These are phyloP conservation scores for Perodicticus potto DNA, from an alignment of 2,797 vertebrate species.

Conservation along the genomic window DNA sequence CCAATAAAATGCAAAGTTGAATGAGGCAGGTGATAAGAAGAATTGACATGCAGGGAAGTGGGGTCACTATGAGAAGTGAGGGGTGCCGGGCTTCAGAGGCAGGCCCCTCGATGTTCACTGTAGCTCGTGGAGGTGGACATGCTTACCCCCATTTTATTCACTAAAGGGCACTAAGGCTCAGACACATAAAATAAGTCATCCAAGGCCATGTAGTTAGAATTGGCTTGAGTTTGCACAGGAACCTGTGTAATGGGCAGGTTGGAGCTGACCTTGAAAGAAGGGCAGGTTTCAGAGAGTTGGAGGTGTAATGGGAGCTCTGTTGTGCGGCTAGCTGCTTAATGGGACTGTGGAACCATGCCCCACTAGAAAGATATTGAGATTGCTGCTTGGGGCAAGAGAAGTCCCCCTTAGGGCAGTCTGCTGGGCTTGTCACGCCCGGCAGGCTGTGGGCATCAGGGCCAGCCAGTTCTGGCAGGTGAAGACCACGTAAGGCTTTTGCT, in stretches of 20 bases:
- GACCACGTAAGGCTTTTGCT: constrained; percentile 6
- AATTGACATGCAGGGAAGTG: background rate
- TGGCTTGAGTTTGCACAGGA: background rate
- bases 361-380: background rate
- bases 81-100: background rate
- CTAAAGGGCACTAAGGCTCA: background rate
- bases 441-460: background rate
- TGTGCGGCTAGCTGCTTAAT: background rate
- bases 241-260: background rate
- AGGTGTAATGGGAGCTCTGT: background rate
- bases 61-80: background rate
- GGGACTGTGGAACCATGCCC: background rate
- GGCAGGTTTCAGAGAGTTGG: background rate
- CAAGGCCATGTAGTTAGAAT: background rate
- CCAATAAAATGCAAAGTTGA: background rate
- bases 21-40: background rate
- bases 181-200: background rate
- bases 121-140: background rate
- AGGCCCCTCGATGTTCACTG: background rate
- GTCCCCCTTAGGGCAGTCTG: background rate
- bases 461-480: constrained; percentile 56
- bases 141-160: background rate
- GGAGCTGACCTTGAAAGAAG: background rate
- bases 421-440: background rate
- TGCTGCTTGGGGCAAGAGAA: background rate